These are phyloP conservation scores for Myotis davidii DNA, from an alignment of 2,113 vertebrate genomes.

Conservation along the genomic window DNA sequence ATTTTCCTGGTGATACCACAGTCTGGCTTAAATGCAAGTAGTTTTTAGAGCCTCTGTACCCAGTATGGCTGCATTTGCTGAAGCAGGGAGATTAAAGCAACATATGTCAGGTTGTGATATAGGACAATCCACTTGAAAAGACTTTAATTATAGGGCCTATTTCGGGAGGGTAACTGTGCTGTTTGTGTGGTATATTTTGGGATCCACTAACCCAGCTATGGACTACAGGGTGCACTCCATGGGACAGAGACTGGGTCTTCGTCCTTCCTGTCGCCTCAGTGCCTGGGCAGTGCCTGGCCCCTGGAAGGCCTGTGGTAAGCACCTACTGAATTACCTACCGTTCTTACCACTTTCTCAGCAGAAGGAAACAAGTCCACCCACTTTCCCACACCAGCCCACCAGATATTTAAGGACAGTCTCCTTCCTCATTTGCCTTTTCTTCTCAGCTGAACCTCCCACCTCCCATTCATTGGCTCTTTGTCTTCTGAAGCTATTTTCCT, in stretches of 20 bases:
- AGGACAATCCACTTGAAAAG: constrained; percentile 63
- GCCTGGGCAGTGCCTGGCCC: not conserved
- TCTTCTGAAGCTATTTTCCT: not conserved
- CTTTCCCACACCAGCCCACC: not conserved
- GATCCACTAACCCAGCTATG: constrained; percentile 41
- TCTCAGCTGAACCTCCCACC: not conserved
- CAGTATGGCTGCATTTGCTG: constrained; percentile 49
- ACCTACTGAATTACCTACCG: not conserved
- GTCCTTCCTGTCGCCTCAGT: not conserved
- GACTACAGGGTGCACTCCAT: fast-evolving
- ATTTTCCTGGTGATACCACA: constrained; percentile 46
- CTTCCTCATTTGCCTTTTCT: not conserved
- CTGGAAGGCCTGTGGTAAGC: not conserved
- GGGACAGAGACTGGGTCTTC: not conserved
- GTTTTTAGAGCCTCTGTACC: constrained; percentile 50
- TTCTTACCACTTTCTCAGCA: not conserved
- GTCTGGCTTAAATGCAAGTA: not conserved
- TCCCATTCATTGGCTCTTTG: not conserved
- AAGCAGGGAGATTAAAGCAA: constrained; percentile 65
- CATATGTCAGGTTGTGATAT: constrained; percentile 32
- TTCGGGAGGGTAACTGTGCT: constrained; percentile 65
- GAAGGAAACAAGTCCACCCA: not conserved
- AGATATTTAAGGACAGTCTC: not conserved
- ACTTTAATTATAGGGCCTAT: constrained; percentile 70
- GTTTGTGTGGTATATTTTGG: constrained; percentile 65